Evolutionary conservation across 2,113 vertebrate species (phyloP).

Genomic region (cattle (Bos taurus)): DNA sequence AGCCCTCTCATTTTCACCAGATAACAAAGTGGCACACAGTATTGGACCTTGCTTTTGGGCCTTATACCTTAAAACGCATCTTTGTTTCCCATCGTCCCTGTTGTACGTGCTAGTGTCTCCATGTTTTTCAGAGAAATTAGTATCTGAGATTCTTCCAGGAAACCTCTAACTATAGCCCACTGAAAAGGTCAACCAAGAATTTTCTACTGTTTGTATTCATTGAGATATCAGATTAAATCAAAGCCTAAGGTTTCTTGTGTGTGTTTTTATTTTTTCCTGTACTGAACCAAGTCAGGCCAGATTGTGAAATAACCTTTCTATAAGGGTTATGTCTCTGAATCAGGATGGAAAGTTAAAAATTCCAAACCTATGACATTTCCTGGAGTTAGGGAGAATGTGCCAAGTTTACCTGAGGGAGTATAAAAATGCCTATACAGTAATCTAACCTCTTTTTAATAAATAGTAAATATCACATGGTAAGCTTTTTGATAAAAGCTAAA

Average conservation of each 20-base stretch:
- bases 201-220: not conserved
- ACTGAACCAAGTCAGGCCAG: not conserved
- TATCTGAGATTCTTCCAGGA: not conserved
- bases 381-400: not conserved
- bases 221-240: not conserved
- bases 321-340: not conserved
- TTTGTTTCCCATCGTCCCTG: not conserved
- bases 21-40: not conserved
- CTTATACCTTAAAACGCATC: not conserved
- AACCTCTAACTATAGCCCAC: not conserved
- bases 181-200: not conserved
- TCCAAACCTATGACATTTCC: not conserved
- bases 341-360: not conserved
- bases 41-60: not conserved
- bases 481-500: slow-evolving; percentile 9
- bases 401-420: not conserved
- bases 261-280: not conserved
- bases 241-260: not conserved
- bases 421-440: not conserved
- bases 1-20: not conserved
- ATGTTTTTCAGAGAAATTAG: slow-evolving; percentile 10
- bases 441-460: not conserved
- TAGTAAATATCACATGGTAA: not conserved
- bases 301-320: not conserved
- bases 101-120: not conserved